Conservation (phyloP, 2,113 vertebrate species). For the Cephalophus harveyi region DNA sequence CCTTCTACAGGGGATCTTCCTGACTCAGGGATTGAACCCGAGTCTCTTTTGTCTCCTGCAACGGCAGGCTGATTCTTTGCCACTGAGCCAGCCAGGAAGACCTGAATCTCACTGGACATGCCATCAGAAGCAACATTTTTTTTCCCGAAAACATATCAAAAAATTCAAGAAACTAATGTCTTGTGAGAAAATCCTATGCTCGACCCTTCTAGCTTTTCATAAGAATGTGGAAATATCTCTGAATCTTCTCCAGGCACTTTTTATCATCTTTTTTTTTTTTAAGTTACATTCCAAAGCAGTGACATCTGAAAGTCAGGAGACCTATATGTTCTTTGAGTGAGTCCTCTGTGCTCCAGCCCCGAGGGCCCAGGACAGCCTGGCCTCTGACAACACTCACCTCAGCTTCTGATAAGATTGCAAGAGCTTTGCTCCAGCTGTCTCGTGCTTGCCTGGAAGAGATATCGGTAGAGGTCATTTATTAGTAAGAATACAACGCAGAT, state of each 20-base stretch:
- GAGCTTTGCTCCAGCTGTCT: slow-evolving; percentile 87
- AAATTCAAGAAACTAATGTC: background rate
- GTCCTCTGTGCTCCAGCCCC: background rate
- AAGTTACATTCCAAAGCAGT: slow-evolving; percentile 2
- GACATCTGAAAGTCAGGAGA: background rate
- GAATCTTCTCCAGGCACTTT: background rate
- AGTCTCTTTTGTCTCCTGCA: background rate
- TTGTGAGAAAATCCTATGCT: background rate
- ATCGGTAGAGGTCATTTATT: background rate
- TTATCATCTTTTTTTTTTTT: background rate
- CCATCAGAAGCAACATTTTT: background rate
- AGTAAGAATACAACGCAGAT: background rate
- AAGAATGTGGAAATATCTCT: background rate
- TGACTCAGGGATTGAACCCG: background rate
- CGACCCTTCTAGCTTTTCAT: background rate
- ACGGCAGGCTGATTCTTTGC: background rate
- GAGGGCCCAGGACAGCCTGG: background rate
- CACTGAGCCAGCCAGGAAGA: background rate
- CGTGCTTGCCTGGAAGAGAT: slow-evolving; percentile 82
- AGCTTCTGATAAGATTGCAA: slow-evolving; percentile 85
- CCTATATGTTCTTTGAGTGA: background rate
- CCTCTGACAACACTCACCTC: slow-evolving; percentile 80
- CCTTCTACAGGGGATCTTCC: background rate
- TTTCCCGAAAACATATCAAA: background rate
- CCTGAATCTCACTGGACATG: background rate